Percentiles rank a stretch among this genome's conserved stretches.
These are phyloP conservation scores for Notolabrus celidotus DNA, from an alignment of 2,797 vertebrate species.

Conservation along the genomic window DNA sequence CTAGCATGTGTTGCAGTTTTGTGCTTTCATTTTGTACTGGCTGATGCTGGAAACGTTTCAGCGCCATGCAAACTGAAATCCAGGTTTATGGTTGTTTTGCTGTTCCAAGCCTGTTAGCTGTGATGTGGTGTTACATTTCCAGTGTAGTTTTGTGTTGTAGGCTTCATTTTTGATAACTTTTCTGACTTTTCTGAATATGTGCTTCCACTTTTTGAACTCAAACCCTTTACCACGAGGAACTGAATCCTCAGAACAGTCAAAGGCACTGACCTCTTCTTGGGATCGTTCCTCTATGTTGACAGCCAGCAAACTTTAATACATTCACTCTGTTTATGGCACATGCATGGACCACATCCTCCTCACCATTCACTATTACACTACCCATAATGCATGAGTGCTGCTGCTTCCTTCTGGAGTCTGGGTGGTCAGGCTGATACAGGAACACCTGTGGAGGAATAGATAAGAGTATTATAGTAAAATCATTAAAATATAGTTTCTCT, in stretches of 20 bases:
- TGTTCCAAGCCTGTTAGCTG: constrained; percentile 31
- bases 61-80: constrained; percentile 64
- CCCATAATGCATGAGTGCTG: constrained; percentile 73
- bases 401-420: constrained; percentile 54
- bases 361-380: constrained; percentile 56
- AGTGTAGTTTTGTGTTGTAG: constrained; percentile 33
- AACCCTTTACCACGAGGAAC: constrained; percentile 34
- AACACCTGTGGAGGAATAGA: constrained; percentile 4
- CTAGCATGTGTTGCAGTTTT: constrained; percentile 50
- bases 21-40: constrained; percentile 59
- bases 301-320: constrained; percentile 19
- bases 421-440: not conserved
- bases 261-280: constrained; percentile 36
- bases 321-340: constrained; percentile 53
- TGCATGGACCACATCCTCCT: constrained; percentile 69
- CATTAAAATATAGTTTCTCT: constrained; percentile 9
- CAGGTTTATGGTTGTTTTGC: constrained; percentile 46
- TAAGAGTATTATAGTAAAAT: constrained; percentile 1
- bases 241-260: constrained; percentile 48
- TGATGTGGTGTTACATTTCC: constrained; percentile 20
- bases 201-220: constrained; percentile 36
- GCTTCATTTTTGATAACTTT: constrained; percentile 36
- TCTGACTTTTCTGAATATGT: constrained; percentile 43
- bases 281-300: constrained; percentile 42
- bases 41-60: constrained; percentile 37